Percentiles rank a stretch among this genome's conserved stretches.
phyloP scores from a whole-genome alignment of 2,113 vertebrate genomes.

The Vicugna pacos region DNA sequence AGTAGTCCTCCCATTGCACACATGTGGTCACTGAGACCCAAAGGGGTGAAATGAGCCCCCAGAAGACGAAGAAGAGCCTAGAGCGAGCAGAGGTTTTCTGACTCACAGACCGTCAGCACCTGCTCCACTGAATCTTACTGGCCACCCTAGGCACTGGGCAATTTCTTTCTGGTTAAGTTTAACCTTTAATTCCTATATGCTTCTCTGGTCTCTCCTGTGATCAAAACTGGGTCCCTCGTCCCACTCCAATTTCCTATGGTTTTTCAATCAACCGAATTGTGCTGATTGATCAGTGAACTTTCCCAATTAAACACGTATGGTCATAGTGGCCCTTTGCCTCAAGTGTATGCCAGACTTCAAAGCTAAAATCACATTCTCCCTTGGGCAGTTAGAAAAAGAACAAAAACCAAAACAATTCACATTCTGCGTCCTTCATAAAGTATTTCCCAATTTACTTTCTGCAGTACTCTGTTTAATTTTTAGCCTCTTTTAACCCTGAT shows the following conservation, averaged over 20 bases:
- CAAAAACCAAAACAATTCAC: background rate
- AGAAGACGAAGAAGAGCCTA: background rate
- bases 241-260: background rate
- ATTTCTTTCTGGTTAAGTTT: background rate
- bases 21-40: background rate
- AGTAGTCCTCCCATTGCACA: background rate
- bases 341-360: background rate
- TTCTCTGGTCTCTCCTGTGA: background rate
- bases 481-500: background rate
- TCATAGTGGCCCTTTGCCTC: background rate
- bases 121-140: background rate
- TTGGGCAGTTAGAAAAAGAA: no score
- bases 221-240: background rate
- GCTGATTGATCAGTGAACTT: background rate
- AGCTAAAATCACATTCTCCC: background rate
- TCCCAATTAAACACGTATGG: background rate
- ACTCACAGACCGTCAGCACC: no score
- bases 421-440: background rate
- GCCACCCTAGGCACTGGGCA: background rate
- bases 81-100: background rate
- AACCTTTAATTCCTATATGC: background rate
- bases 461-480: background rate
- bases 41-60: background rate
- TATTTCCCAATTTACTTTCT: background rate
- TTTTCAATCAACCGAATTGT: background rate